A percentile compares a stretch with the other conserved stretches of the same genome.
Conservation (phyloP, 2,113 vertebrate species). For the Anhinga anhinga region DNA sequence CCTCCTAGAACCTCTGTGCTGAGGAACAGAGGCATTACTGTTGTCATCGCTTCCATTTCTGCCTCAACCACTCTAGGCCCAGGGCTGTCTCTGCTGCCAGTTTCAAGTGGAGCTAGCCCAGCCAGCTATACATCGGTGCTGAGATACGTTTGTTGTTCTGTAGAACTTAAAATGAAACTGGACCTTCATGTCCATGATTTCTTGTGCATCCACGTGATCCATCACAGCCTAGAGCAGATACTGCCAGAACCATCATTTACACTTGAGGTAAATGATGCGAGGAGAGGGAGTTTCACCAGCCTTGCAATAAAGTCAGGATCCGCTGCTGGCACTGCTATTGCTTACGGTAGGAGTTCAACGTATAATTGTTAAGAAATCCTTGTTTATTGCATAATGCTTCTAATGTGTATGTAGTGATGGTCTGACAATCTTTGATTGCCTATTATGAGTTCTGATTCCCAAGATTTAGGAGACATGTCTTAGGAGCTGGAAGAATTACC, state of each 20-base stretch:
- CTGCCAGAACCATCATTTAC: not conserved
- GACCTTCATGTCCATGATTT: not conserved
- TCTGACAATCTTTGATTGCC: not conserved
- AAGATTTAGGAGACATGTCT: not conserved
- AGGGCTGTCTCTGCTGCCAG: not conserved
- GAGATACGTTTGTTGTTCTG: not conserved
- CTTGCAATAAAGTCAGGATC: not conserved
- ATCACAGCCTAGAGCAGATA: not conserved
- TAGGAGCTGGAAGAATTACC: not conserved
- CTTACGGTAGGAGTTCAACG: not conserved
- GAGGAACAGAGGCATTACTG: slow-evolving; percentile 2
- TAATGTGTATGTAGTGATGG: not conserved
- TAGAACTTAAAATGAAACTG: not conserved
- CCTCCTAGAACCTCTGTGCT: not conserved
- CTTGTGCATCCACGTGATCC: not conserved
- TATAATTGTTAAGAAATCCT: not conserved
- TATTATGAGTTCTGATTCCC: not conserved
- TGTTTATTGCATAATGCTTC: not conserved
- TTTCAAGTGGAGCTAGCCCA: not conserved
- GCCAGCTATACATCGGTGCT: not conserved
- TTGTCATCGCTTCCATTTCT: slow-evolving; percentile 1
- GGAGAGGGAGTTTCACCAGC: not conserved
- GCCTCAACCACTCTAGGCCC: not conserved
- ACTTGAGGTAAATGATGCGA: not conserved
- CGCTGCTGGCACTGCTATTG: not conserved